phyloP scores from a whole-genome alignment of 2,113 vertebrate species.

The Salminus brasiliensis region DNA sequence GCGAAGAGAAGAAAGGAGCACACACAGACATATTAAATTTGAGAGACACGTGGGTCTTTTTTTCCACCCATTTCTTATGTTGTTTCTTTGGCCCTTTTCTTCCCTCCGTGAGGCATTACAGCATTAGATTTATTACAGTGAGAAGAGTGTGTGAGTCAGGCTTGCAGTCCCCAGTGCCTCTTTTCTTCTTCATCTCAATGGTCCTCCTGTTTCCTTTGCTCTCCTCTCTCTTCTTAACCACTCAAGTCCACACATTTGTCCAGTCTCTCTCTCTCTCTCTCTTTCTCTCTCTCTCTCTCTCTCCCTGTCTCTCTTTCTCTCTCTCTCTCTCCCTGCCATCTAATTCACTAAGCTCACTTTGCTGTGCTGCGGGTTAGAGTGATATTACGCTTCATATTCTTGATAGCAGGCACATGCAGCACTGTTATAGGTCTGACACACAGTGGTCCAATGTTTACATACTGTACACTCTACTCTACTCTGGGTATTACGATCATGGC shows the following conservation, averaged over 20 bases:
- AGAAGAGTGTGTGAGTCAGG: slow-evolving; percentile 37
- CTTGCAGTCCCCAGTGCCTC: slow-evolving; percentile 28
- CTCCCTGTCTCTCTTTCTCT: too few species aligned
- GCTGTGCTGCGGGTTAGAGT: slow-evolving; percentile 10
- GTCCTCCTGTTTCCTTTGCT: slow-evolving; percentile 20
- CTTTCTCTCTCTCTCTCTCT: slow-evolving; percentile 12
- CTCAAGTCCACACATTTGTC: slow-evolving; percentile 42
- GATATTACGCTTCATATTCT: not conserved
- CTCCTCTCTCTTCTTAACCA: slow-evolving; percentile 6
- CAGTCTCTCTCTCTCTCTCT: slow-evolving; percentile 15
- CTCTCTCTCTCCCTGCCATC: not conserved
- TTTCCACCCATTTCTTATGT: slow-evolving; percentile 17
- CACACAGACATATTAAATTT: slow-evolving; percentile 10
- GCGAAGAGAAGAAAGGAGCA: slow-evolving; percentile 7
- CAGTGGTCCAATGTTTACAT: too few species aligned
- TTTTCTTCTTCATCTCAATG: slow-evolving; percentile 41
- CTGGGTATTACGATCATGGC: too few species aligned
- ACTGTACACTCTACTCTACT: too few species aligned
- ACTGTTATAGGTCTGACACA: not conserved
- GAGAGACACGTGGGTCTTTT: slow-evolving; percentile 12
- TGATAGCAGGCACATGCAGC: slow-evolving; percentile 1
- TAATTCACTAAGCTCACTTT: slow-evolving; percentile 35
- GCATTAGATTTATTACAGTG: slow-evolving; percentile 52
- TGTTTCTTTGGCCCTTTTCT: slow-evolving; percentile 39
- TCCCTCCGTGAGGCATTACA: slow-evolving; percentile 33